A percentile compares a stretch with the other conserved stretches of the same genome.
These are phyloP conservation scores for Eupithecia vulgata DNA, from an alignment of 2,888 invertebrate genomes.

Conservation along the genomic window DNA sequence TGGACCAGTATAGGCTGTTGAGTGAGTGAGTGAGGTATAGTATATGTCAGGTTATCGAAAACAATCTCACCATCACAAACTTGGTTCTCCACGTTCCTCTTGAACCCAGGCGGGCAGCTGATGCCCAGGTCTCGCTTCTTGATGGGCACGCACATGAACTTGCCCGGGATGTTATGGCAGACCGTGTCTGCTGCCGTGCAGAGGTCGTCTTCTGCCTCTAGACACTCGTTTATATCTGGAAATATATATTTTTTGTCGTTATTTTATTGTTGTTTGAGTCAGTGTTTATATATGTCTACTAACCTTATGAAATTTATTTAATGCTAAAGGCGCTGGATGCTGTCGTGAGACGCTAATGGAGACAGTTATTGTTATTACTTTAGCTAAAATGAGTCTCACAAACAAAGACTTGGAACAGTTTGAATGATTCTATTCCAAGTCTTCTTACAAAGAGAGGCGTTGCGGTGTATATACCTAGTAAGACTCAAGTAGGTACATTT, in stretches of 20 bases:
- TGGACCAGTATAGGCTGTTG: too few species aligned
- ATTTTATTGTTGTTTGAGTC: background rate
- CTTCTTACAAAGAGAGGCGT: too few species aligned
- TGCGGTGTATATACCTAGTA: too few species aligned
- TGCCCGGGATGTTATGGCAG: constrained; percentile 88
- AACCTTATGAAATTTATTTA: background rate
- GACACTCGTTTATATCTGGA: constrained; percentile 92
- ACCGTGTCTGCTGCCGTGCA: constrained; percentile 84
- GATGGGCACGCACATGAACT: constrained; percentile 85
- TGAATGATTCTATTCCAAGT: too few species aligned
- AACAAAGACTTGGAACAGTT: too few species aligned
- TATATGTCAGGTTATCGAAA: too few species aligned
- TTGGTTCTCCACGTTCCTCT: constrained; percentile 80
- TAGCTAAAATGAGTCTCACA: too few species aligned
- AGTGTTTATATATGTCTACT: background rate
- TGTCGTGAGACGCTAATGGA: too few species aligned
- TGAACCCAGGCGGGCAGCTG: constrained; percentile 83
- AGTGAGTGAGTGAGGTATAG: too few species aligned
- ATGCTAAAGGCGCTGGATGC: too few species aligned
- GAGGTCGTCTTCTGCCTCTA: constrained; percentile 81
- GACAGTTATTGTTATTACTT: too few species aligned
- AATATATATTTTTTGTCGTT: background rate
- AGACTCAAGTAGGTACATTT: too few species aligned
- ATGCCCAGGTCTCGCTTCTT: constrained; percentile 68
- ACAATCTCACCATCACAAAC: constrained; percentile 83